These are phyloP conservation scores for Plagiodera versicolora DNA, from an alignment of 2,888 invertebrate genomes.

Conservation along the genomic window DNA sequence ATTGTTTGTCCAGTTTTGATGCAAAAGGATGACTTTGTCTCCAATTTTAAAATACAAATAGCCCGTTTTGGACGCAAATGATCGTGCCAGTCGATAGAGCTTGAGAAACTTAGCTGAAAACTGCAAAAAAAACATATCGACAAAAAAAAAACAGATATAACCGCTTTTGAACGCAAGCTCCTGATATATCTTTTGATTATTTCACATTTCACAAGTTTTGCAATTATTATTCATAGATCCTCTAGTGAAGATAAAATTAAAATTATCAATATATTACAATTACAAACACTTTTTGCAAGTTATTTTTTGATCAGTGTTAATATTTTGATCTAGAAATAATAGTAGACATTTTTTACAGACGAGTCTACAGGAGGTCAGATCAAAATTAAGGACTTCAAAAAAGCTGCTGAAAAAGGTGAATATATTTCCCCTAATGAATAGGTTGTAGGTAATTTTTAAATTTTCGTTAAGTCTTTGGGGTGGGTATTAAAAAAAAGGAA, in stretches of 20 bases:
- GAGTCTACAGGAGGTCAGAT: constrained; percentile 72
- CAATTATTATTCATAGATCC: too few species aligned
- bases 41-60: background rate
- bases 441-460: background rate
- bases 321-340: too few species aligned
- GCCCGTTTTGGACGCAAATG: background rate
- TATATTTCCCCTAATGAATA: background rate
- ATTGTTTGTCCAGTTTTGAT: background rate
- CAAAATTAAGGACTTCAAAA: constrained; percentile 69
- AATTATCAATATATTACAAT: too few species aligned
- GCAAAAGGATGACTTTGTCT: background rate
- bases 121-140: background rate
- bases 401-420: constrained; percentile 60
- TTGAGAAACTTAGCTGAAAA: background rate
- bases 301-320: too few species aligned
- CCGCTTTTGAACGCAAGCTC: constrained; percentile 4
- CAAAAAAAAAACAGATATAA: background rate
- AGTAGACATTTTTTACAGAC: constrained; percentile 53
- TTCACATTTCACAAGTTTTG: too few species aligned
- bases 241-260: too few species aligned
- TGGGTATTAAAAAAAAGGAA: too few species aligned
- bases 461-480: background rate
- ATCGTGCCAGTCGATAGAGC: background rate
- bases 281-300: too few species aligned
- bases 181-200: too few species aligned